Percentiles rank a stretch among this genome's conserved stretches.
These are phyloP conservation scores for Hippopotamyrus pictus DNA, from an alignment of 2,797 vertebrate species.

Conservation along the genomic window DNA sequence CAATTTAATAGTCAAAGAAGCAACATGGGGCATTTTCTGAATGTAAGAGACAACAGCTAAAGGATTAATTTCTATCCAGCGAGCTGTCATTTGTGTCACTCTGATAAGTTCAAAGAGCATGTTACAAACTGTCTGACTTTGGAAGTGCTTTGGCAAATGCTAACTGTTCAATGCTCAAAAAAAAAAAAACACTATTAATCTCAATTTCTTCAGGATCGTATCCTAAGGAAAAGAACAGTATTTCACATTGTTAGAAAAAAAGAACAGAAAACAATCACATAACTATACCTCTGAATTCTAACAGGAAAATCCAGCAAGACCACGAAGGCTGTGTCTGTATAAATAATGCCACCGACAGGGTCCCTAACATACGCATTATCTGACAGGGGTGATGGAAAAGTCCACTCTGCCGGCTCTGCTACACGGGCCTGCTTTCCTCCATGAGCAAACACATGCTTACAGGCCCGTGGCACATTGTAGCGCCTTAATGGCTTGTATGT, in stretches of 20 bases:
- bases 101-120: conserved; percentile 46
- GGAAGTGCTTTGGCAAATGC: conserved; percentile 8
- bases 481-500: conserved; percentile 31
- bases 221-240: not conserved
- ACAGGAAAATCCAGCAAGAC: not conserved
- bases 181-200: not conserved
- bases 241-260: not conserved
- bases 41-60: conserved; percentile 54
- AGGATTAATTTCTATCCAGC: conserved; percentile 64
- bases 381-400: conserved; percentile 22
- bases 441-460: conserved; percentile 31
- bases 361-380: conserved; percentile 16
- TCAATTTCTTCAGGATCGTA: not conserved
- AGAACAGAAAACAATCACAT: not conserved
- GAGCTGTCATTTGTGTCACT: conserved; percentile 57
- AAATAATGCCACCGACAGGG: not conserved
- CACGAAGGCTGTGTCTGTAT: not conserved
- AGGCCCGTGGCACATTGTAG: conserved; percentile 23
- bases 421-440: conserved; percentile 27
- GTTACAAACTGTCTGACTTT: conserved; percentile 31
- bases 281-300: not conserved
- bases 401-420: conserved; percentile 19
- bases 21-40: conserved; percentile 46
- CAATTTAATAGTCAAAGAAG: conserved; percentile 50
- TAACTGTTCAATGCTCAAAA: not conserved